phyloP scores from a whole-genome alignment of 2,113 vertebrate species.

The Varanus salvator region DNA sequence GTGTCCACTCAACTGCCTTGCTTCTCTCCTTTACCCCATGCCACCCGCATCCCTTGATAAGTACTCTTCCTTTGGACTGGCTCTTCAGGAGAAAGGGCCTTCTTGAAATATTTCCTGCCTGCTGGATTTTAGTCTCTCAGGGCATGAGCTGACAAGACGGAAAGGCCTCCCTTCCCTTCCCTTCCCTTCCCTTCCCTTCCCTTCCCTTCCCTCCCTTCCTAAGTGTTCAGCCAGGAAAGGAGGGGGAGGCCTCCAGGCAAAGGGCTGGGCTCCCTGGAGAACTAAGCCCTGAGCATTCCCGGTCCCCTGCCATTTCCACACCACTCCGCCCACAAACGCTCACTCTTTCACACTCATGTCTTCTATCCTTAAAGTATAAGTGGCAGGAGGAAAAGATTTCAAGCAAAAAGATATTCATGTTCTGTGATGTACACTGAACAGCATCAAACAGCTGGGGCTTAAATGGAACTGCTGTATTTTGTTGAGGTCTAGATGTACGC shows the following conservation, averaged over 20 bases:
- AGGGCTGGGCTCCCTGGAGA: not conserved
- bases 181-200: not conserved
- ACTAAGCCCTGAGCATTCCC: constrained; percentile 8
- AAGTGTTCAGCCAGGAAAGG: constrained; percentile 1
- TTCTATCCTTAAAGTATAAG: not conserved
- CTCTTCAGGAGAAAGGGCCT: not conserved
- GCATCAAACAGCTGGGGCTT: constrained; percentile 43
- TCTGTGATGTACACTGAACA: constrained; percentile 13
- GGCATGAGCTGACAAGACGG: not conserved
- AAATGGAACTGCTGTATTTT: constrained; percentile 47
- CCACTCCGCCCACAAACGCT: not conserved
- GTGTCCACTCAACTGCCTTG: too few relatives aligned
- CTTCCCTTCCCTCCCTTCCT: not conserved
- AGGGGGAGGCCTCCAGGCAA: not conserved
- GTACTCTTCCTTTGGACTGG: not conserved
- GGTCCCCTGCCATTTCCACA: not conserved
- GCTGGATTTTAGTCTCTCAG: not conserved
- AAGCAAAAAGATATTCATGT: constrained; percentile 17
- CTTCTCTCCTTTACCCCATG: not conserved
- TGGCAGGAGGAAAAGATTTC: not conserved
- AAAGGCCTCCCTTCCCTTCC: not conserved
- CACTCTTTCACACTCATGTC: constrained; percentile 17
- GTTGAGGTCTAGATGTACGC: constrained; percentile 34
- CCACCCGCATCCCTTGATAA: not conserved
- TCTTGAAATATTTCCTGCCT: constrained; percentile 22